phyloP scores from a whole-genome alignment of 2,113 vertebrate species.

The Pangasianodon hypophthalmus region DNA sequence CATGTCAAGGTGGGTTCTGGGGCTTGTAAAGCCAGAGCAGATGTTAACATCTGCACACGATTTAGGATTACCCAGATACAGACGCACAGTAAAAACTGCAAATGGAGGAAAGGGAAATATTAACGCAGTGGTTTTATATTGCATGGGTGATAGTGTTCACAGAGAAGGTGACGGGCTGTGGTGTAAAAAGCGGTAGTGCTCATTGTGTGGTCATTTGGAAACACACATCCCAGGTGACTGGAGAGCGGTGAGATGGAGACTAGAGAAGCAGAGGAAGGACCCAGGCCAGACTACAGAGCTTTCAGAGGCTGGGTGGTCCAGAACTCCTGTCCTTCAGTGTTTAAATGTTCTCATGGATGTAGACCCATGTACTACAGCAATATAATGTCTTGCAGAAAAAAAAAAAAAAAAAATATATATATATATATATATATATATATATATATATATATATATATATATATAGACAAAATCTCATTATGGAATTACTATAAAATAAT shows the following conservation, averaged over 20 bases:
- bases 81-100: conserved; percentile 90
- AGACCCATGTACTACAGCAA: neutral
- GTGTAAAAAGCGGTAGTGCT: conserved; percentile 58
- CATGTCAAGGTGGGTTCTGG: conserved; percentile 72
- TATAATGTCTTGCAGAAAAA: neutral
- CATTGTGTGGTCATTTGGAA: conserved; percentile 49
- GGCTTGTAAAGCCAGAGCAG: conserved; percentile 96
- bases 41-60: conserved; percentile 95
- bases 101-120: conserved; percentile 84
- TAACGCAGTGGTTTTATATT: conserved; percentile 85
- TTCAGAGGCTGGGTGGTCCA: conserved; percentile 23
- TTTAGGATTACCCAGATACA: conserved; percentile 93
- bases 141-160: conserved; percentile 73
- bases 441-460: no score
- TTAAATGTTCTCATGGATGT: conserved; percentile 1
- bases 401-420: neutral
- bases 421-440: no score
- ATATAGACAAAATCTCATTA: neutral
- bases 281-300: conserved; percentile 51
- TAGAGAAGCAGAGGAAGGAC: conserved; percentile 42
- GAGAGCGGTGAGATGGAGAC: neutral
- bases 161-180: conserved; percentile 68
- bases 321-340: neutral
- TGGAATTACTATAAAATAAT: neutral
- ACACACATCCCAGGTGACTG: conserved; percentile 30